Percentiles rank a stretch among this genome's conserved stretches.
phyloP scores from a whole-genome alignment of 2,888 invertebrate species.

The Nowickia ferox region DNA sequence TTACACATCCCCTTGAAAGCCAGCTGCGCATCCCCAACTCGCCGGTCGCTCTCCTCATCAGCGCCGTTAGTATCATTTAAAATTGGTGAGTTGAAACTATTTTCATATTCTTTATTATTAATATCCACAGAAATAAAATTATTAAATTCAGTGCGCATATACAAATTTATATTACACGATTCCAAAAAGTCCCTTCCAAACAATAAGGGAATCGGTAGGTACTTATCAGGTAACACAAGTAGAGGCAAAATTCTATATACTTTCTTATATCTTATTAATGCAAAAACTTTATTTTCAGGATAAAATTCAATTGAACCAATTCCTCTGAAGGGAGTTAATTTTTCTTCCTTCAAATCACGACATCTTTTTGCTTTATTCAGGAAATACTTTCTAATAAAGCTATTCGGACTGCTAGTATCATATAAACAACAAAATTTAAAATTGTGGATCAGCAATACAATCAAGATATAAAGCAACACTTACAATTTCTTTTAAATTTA shows the following conservation, averaged over 20 bases:
- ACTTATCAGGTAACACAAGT: slow-evolving; percentile 5
- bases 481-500: background rate
- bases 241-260: background rate
- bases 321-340: background rate
- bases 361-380: background rate
- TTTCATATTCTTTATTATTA: too few relatives aligned
- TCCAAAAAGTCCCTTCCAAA: background rate
- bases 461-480: too few relatives aligned
- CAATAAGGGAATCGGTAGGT: background rate
- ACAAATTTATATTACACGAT: too few relatives aligned
- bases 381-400: too few relatives aligned
- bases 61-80: too few relatives aligned
- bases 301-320: background rate
- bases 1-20: background rate
- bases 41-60: too few relatives aligned
- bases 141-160: too few relatives aligned
- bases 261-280: background rate
- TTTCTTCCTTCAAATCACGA: background rate
- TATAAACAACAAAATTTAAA: background rate
- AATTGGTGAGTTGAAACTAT: too few relatives aligned
- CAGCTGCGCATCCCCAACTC: too few relatives aligned
- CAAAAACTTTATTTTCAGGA: background rate
- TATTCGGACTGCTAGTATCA: too few relatives aligned
- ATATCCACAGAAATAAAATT: too few relatives aligned
- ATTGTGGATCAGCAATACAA: background rate